Base-by-base conservation (phyloP, 1,140 invertebrate species). In the Hetaerina americana region DNA sequence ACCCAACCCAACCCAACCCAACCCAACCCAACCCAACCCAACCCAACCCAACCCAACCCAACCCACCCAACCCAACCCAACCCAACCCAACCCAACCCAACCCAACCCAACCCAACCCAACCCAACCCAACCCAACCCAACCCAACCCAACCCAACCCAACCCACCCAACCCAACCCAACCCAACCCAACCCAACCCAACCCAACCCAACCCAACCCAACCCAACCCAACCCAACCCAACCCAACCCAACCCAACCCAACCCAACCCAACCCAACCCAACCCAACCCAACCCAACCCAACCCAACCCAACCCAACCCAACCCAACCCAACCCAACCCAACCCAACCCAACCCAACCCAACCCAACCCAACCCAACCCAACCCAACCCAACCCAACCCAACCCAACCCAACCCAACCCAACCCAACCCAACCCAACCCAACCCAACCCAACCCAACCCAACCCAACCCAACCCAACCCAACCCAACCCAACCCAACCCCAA, bases 11-110 rank as follows among this genome's bases (percentile, higher is more conserved):
- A 72, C 70, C 73, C 68, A 73, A 66, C 73, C 72, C 68, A 73
- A 75, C 70, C 70, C 73, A 74, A 72, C 74, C 74, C 68, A 74
- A 68, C 74, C 70, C 22, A 74, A 72, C 74, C 69, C 66, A 73
- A 75, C 71, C 73, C 66, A 72, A 71, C 74, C 74, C 72, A 73
- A 74, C 69, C n/a, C n/a, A n/a, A n/a, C n/a, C n/a, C n/a, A n/a
- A n/a, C n/a, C n/a, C n/a, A n/a, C n/a, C 74, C 68, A 72, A 74
- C 68, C 73, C 66, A 72, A 71, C 26, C 74, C 29, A 57, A 72
- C 70, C 71, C 27, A 74, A 71, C 74, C 69, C 66, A 31, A n/a
- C 70, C 70, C 26, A 72, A 72, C 72, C 72, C 66, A 74, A 31
- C 73, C 68, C 18, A 74, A 31, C 73, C 72, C 18, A 74, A 31